Conservation (phyloP, 2,888 invertebrate genomes). For the Epiblema foenella region DNA sequence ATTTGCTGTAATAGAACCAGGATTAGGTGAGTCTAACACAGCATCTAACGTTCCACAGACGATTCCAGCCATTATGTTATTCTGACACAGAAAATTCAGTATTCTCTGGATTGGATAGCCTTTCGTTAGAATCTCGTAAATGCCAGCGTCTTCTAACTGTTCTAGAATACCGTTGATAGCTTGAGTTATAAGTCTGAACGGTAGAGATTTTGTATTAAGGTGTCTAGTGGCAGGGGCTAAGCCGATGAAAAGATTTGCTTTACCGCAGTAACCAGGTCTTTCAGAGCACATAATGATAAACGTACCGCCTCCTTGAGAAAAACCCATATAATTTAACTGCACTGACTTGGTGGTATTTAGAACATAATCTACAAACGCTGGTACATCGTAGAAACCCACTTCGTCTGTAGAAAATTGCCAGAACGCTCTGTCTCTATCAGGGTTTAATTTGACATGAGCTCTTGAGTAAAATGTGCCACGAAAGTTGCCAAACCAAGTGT, state of each 20-base stretch:
- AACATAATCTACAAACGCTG: conserved; percentile 60
- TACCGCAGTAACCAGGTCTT: conserved; percentile 83
- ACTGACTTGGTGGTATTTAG: not conserved
- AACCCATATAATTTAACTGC: conserved; percentile 28
- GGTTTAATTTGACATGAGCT: conserved; percentile 72
- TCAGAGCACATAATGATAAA: conserved; percentile 79
- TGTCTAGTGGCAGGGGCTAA: conserved; percentile 82
- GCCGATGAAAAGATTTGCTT: conserved; percentile 82
- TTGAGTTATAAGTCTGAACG: conserved; percentile 23
- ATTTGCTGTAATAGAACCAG: conserved; percentile 7
- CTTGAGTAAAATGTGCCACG: conserved; percentile 70
- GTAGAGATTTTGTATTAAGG: conserved; percentile 65
- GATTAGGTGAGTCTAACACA: conserved; percentile 23
- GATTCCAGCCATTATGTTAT: conserved; percentile 7
- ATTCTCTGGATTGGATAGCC: conserved; percentile 25
- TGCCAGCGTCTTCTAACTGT: conserved; percentile 20
- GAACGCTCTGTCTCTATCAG: conserved; percentile 68
- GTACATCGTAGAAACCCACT: conserved; percentile 88
- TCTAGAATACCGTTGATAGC: conserved; percentile 11
- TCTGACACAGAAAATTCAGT: conserved; percentile 14
- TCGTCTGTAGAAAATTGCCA: conserved; percentile 82
- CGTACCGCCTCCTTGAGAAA: conserved; percentile 28
- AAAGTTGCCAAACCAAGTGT: conserved; percentile 52
- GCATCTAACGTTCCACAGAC: conserved; percentile 16
- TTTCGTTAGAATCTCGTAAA: conserved; percentile 30